phyloP scores from a whole-genome alignment of 37 sponge, comb jelly and placozoan species.

The Beroe ovata region DNA sequence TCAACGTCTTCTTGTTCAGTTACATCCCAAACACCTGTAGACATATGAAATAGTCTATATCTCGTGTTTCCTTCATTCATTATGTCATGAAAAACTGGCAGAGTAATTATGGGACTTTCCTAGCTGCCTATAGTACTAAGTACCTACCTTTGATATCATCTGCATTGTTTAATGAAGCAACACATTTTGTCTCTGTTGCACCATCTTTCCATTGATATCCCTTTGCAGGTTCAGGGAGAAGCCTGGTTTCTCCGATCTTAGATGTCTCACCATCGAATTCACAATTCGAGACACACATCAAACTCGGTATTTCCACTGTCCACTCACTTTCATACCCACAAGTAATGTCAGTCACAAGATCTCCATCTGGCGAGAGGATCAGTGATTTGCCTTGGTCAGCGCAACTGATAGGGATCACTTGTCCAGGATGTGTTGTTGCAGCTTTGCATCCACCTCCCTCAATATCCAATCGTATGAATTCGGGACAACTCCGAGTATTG shows the following conservation, averaged over 20 bases:
- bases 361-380: background rate
- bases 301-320: background rate
- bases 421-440: background rate
- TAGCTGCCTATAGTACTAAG: no score
- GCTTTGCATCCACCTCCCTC: slow-evolving; percentile 22
- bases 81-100: no score
- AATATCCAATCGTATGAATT: background rate
- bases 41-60: no score
- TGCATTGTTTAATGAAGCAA: no score
- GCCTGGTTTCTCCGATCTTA: background rate
- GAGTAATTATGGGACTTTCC: no score
- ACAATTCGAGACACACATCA: background rate
- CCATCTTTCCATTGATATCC: no score
- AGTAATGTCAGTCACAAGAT: background rate
- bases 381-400: background rate
- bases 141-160: no score
- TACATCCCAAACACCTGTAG: no score
- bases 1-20: no score
- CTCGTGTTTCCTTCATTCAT: no score
- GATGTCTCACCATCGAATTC: background rate
- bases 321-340: background rate
- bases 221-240: no score
- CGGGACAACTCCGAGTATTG: background rate
- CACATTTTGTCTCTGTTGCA: no score
- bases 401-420: background rate